These are phyloP conservation scores for Furcula furcula DNA, from an alignment of 2,888 invertebrate species.

Conservation along the genomic window DNA sequence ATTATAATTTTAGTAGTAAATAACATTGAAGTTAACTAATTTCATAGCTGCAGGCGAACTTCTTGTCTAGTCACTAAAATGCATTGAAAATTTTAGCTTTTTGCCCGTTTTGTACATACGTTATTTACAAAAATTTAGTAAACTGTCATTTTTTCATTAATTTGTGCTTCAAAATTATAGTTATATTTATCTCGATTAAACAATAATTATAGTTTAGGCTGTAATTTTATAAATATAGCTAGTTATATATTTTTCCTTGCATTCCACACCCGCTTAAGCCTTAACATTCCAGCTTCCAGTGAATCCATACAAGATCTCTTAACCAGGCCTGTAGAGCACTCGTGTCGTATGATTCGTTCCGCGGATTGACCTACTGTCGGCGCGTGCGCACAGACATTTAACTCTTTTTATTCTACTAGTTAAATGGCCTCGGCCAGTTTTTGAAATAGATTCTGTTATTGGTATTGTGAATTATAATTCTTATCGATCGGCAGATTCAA, in stretches of 20 bases:
- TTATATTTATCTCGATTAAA: too few species aligned
- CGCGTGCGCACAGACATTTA: slow-evolving; percentile 48
- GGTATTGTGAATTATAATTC: neutral
- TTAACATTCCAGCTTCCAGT: slow-evolving; percentile 2
- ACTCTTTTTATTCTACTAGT: slow-evolving; percentile 28
- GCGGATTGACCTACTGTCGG: slow-evolving; percentile 54
- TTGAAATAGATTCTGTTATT: slow-evolving; percentile 1
- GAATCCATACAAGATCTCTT: slow-evolving; percentile 4
- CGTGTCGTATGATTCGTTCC: slow-evolving; percentile 61
- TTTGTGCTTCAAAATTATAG: too few species aligned
- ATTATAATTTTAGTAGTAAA: too few species aligned
- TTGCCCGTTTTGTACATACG: too few species aligned
- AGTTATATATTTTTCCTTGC: neutral
- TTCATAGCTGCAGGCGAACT: too few species aligned
- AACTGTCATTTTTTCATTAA: too few species aligned
- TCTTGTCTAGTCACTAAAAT: too few species aligned
- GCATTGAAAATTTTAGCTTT: too few species aligned
- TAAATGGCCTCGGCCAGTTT: neutral
- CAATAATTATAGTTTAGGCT: too few species aligned
- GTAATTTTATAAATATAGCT: too few species aligned
- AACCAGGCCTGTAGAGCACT: slow-evolving; percentile 50
- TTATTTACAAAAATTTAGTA: too few species aligned
- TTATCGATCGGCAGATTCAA: neutral
- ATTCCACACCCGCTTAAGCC: slow-evolving; percentile 1
- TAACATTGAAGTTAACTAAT: too few species aligned